Conservation (phyloP, 2,113 vertebrate species). For the Elachura formosa region DNA sequence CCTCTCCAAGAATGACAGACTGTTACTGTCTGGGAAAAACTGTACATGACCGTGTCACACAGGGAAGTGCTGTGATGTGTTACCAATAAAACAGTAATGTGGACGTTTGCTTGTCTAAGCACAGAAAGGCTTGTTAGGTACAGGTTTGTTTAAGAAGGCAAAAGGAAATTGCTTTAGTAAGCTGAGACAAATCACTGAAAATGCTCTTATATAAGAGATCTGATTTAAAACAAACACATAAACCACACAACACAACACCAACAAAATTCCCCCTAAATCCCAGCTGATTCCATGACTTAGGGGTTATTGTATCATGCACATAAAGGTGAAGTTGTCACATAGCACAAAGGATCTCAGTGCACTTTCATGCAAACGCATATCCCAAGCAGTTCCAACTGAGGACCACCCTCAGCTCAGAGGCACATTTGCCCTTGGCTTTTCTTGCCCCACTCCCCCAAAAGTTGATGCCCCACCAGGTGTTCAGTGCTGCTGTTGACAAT, state of each 20-base stretch:
- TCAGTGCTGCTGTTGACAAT: neutral
- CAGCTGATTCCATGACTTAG: neutral
- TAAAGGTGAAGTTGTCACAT: neutral
- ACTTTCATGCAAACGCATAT: neutral
- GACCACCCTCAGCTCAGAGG: neutral
- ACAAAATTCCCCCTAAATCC: neutral
- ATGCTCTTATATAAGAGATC: neutral
- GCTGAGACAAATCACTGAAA: neutral
- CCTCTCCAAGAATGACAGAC: conserved; percentile 55
- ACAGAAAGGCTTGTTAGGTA: neutral
- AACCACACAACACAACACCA: neutral
- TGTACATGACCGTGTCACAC: neutral
- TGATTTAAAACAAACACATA: neutral
- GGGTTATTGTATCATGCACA: neutral
- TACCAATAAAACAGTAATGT: neutral
- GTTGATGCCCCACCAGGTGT: neutral
- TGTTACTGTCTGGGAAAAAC: neutral
- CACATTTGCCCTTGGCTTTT: neutral
- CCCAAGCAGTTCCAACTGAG: neutral
- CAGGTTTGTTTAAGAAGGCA: neutral
- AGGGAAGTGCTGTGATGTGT: neutral
- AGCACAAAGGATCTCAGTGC: neutral
- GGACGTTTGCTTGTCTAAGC: neutral
- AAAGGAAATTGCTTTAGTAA: neutral
- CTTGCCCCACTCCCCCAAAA: fast-evolving